Evolutionary conservation across 1,140 invertebrate genomes (phyloP), one percentile per base, ranked within the genome.

Genomic region (Euborellia annulipes): DNA sequence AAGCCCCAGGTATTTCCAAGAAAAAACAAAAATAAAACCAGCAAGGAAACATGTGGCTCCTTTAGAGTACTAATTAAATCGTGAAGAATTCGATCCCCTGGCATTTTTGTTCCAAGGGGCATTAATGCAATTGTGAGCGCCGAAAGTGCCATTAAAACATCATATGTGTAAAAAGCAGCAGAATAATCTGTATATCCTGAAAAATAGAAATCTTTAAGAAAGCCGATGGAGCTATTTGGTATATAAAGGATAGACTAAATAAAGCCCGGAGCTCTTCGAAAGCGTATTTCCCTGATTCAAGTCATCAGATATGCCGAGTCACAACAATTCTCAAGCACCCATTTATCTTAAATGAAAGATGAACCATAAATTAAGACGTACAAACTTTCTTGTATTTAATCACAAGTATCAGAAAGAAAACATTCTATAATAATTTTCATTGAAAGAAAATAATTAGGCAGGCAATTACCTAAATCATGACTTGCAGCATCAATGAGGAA

Each of bases 1-100:
- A 86, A 87, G 20, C 83, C 83, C 82, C 82, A 87, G 58, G 81
- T 75, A 56, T 79, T 82, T 34, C 82, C 83, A 17, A 85, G 60
- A 14, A 78, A 67, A 56, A 83, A 84, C 13, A 85, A 65, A 56
- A 85, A 82, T 49, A 80, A 69, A 50, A 87, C 76, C 55, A 84
- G 84, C 13, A 79, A 66, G 22, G 79, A 76, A 16, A 84, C 73
- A 56, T 81, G 73, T 8, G 79, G 78, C 69, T 80, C 75, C 60
- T 74, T 76, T 23, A 81, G 66, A n/a, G 82, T 72, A 54, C 77
- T 75, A 39, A 75, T 64, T 48, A 82, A 61, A 59, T 82, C 78
- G 38, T 70, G 63, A 51, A 82, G 67, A 8, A 82, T 67, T 62
- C 80, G 75, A 61, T 82, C 79, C 0, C 77, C 76, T 1, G 79